Base-by-base conservation (phyloP, 1,140 invertebrate species). In the Macrotrachela quadricornifera region DNA sequence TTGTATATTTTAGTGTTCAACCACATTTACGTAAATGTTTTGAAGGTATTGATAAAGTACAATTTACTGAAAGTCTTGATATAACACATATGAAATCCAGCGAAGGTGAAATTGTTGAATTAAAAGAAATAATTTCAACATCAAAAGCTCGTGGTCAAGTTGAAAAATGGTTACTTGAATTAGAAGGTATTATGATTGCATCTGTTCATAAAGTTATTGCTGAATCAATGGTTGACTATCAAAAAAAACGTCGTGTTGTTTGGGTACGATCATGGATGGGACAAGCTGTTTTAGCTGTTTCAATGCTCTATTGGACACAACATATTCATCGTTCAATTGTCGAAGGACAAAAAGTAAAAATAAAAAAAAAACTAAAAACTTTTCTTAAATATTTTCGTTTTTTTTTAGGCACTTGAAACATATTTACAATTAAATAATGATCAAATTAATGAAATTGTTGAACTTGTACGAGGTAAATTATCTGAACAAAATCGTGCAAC, bases 81-180 rank as follows among this genome's bases (percentile, higher is more conserved):
- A 81, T 92, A 3, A 87, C 81, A 0, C 76, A 81, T 40, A 90
- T 95, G 79, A 80, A 77, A 62, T 91, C 86, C 6, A 81, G 79
- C 51, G 85, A 92, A 66, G 80, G 77, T 17, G 90, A 95, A 71
- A 70, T 79, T 36, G 80, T 95, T 14, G 61, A 71, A 17, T 70
- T 92, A 1, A 61, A 59, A 45, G 77, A 82, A 46, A 70, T 78
- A 8, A 87, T 95, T 57, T 82, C 82, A 46, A 94, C 88, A 0
- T 76, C 76, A 2, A 78, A 80, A 52, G 85, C 87, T n/a, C 74
- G 83, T 61, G 87, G 90, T 57, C 67, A 71, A 60, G 90, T 96
- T 0, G 91, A 96, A 69, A 92, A 91, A 72, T 95, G 90, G 90
- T 72, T 96, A 3, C 65, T 86, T 1, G 82, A 94, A 62, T 70